A percentile compares a stretch with the other conserved stretches of the same genome.
Conservation (phyloP, 2,888 invertebrate genomes). For the Portevinia maculata region DNA sequence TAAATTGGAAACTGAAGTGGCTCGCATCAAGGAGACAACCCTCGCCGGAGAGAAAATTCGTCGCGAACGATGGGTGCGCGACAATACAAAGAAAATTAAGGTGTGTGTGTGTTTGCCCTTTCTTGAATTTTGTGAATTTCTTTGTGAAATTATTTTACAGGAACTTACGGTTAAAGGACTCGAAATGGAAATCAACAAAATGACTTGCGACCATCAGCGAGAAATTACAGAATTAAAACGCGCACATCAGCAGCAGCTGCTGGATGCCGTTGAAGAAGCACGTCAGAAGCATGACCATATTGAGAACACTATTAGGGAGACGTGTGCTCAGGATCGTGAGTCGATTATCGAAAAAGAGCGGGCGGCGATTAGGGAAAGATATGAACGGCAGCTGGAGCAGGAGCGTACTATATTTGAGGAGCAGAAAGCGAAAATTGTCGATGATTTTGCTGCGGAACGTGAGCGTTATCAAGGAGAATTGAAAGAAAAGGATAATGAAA, state of each 20-base stretch:
- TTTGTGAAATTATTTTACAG: slow-evolving; percentile 80
- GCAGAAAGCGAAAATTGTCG: slow-evolving; percentile 83
- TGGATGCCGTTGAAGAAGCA: slow-evolving; percentile 88
- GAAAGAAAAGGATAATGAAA: slow-evolving; percentile 83
- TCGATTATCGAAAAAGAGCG: slow-evolving; percentile 86
- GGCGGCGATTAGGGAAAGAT: slow-evolving; percentile 84
- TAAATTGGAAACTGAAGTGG: slow-evolving; percentile 89
- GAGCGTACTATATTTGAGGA: slow-evolving; percentile 85
- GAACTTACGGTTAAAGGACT: slow-evolving; percentile 93
- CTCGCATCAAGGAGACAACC: slow-evolving; percentile 90
- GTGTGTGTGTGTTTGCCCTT: slow-evolving; percentile 81
- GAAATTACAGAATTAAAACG: slow-evolving; percentile 84
- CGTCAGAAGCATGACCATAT: slow-evolving; percentile 86
- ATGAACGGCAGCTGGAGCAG: slow-evolving; percentile 84
- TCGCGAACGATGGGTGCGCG: slow-evolving; percentile 91
- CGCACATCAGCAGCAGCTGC: slow-evolving; percentile 86
- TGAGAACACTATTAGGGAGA: slow-evolving; percentile 85
- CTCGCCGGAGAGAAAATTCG: slow-evolving; percentile 90
- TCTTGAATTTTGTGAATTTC: neutral
- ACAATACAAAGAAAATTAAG: slow-evolving; percentile 93
- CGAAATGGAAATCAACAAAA: slow-evolving; percentile 92
- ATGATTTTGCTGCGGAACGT: slow-evolving; percentile 83
- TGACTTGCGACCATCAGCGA: slow-evolving; percentile 89
- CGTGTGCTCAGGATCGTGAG: slow-evolving; percentile 86
- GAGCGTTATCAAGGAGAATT: slow-evolving; percentile 82